Evolutionary conservation across 2,113 vertebrate species (phyloP), one percentile per base, ranked within the genome.

Genomic region (Terrapene triunguis): DNA sequence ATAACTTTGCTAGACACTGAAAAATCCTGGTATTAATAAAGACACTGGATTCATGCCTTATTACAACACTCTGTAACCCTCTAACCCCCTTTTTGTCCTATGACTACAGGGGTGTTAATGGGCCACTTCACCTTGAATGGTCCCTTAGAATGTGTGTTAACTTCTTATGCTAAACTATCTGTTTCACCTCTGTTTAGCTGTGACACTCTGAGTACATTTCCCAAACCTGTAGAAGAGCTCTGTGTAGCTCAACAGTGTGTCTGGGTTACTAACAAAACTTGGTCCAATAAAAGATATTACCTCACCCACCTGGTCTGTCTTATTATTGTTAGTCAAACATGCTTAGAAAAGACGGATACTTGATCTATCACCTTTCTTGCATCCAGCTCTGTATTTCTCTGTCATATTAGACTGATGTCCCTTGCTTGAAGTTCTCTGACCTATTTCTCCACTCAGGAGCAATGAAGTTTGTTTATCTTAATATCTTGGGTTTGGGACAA

Each of bases 391-490:
- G 44, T 38, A 19, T 78, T 38, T 38, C 38, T 82, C 90, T 87
- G 25, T 35, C 89, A 10, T 74, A 53, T 38, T n/a, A 69, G 29
- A 69, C 17, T n/a, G 38, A 69, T 21, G 65, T 69, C 35, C 9
- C 9, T n/a, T 69, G 65, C 21, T 17, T 72, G 19, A 10, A 72
- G 35, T 72, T 72, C 62, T 69, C 65, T 72, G n/a, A 72, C 0
- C 1, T 1, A 84, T 88, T 79, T 14, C 0, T 5, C 0, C 7
- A 54, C 2, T 4, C 0, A 6, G 5, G 85, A 88, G 53, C 12
- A 50, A 0, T 8, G 0, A 4, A 62, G 85, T 3, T 27, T 80
- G 4, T 79, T 53, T 90, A 84, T 27, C 42, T 78, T 78, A 27
- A 16, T 19, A 32, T 42, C 24, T 50, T 12, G 17, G 24, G 42